These are phyloP conservation scores for Rhinichthys klamathensis DNA, from an alignment of 2,113 vertebrate species.

Conservation along the genomic window DNA sequence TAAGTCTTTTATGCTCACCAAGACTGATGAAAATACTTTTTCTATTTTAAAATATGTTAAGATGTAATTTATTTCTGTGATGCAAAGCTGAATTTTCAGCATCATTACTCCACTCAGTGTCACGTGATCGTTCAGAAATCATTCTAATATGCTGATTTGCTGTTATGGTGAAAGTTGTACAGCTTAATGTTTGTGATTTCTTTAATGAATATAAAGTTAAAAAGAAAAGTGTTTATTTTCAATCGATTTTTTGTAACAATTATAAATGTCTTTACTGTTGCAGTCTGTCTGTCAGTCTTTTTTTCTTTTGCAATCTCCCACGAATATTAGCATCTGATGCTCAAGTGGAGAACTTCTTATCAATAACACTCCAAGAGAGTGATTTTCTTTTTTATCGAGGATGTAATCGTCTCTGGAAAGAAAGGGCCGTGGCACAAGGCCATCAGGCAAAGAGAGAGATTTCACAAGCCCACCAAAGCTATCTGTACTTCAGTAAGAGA, in stretches of 20 bases:
- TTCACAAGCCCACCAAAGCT: conserved; percentile 28
- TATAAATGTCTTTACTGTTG: too few species aligned
- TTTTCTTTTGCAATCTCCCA: conserved; percentile 1
- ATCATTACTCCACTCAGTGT: neutral
- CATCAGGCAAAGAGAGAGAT: conserved; percentile 34
- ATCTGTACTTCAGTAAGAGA: conserved; percentile 35
- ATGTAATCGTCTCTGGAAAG: conserved; percentile 28
- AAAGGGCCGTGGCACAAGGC: conserved; percentile 9
- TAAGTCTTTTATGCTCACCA: neutral
- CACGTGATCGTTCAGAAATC: neutral
- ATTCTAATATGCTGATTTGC: neutral
- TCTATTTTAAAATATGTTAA: neutral
- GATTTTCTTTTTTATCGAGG: conserved; percentile 28
- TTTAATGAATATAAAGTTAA: neutral
- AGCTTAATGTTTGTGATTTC: neutral
- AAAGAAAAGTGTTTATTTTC: neutral
- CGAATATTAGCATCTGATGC: conserved; percentile 7
- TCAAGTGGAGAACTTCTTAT: conserved; percentile 11
- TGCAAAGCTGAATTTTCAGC: neutral
- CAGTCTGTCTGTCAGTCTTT: too few species aligned
- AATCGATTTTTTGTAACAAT: too few species aligned
- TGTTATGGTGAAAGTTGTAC: neutral
- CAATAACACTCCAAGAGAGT: conserved; percentile 34
- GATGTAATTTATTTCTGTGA: neutral
- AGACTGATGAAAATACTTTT: neutral